Conservation (phyloP, 2,113 vertebrate genomes). For the Phyllostomus discolor region DNA sequence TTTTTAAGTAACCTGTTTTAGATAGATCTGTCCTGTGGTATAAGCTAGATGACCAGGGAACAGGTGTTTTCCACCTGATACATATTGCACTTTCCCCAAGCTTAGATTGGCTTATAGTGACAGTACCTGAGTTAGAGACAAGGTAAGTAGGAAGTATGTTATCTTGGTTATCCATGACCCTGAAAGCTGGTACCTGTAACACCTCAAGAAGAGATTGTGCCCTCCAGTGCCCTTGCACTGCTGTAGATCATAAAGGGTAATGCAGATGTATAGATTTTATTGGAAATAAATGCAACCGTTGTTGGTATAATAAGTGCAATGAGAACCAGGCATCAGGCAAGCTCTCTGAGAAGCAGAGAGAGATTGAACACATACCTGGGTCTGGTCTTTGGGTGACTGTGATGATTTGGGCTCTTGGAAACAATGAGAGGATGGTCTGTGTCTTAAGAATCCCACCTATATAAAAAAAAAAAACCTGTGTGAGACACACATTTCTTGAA, state of each 20-base stretch:
- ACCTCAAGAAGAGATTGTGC: too few relatives aligned
- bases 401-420: neutral
- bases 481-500: slow-evolving; percentile 37
- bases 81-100: neutral
- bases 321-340: neutral
- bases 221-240: accelerated
- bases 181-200: accelerated
- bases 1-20: neutral
- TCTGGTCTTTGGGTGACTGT: accelerated
- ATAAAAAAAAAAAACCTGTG: neutral
- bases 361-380: accelerated
- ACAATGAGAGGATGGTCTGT: neutral
- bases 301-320: too few relatives aligned
- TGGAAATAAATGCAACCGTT: neutral
- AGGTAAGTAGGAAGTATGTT: accelerated
- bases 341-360: neutral
- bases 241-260: neutral
- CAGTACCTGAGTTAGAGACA: accelerated
- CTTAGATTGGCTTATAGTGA: neutral
- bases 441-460: neutral
- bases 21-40: too few relatives aligned
- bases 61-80: accelerated
- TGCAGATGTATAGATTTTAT: accelerated
- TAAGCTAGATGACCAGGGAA: too few relatives aligned
- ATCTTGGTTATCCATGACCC: neutral